Base-by-base conservation (phyloP, 2,888 invertebrate species). In the Lasius platythorax region DNA sequence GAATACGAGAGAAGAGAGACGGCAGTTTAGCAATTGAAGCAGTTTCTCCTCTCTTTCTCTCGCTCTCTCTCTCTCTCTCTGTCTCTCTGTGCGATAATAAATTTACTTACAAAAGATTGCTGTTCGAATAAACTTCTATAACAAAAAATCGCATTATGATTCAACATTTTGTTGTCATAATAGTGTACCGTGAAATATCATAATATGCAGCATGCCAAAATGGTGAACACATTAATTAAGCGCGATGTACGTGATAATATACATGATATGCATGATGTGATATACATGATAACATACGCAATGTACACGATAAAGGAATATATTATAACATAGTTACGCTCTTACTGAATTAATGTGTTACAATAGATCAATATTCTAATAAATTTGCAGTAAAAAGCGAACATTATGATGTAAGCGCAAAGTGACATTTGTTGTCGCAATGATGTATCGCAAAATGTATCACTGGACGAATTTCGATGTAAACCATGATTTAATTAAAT, bases 1-100 rank as follows among this genome's bases (percentile, higher is more conserved):
- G 72, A 67, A 84, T 84, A 58, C n/a, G 56, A 73, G 78, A 30
- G 53, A 58, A 33, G 64, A 40, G n/a, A 73, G n/a, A 23, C 43
- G 33, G 5, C 15, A 37, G 37, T 28, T 66, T 28, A 76, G 18
- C n/a, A 23, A 78, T 30, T 28, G 28, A 9, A 40, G 56, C 15
- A 56, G 56, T 30, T 40, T 43, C 30, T 64, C 15, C 43, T 15
- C 33, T 30, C 11, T 2, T 6, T 50, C n/a, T 18, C 6, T 18
- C 4, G 2, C 0, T 50, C n/a, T 30, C 2, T 18, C 23, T 66
- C 11, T 50, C 0, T 37, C 15, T 33, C 5, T 75, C 12, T n/a
- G 0, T 37, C 15, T 33, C 6, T 75, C 18, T 61, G 11, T 4
- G n/a, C 18, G 2, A 3, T 15, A 1, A 11, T 30, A 66, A 76